These are phyloP conservation scores for Cryptomyrus ogoouensis DNA, from an alignment of 2,113 vertebrate genomes.

Conservation along the genomic window DNA sequence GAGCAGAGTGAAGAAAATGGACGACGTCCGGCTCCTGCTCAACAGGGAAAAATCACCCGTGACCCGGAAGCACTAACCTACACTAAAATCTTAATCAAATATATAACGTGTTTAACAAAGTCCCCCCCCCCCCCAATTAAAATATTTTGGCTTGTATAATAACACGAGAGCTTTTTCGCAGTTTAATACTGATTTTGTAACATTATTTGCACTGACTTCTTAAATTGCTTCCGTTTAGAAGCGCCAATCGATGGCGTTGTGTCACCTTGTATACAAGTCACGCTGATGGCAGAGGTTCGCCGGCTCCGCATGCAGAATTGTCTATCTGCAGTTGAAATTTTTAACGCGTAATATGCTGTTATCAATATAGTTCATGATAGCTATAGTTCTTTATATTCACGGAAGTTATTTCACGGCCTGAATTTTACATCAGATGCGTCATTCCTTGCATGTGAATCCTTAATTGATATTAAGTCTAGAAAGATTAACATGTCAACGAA, in stretches of 20 bases:
- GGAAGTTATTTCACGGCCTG: neutral
- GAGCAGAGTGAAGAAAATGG: conserved; percentile 46
- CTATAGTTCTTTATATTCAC: neutral
- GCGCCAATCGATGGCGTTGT: neutral
- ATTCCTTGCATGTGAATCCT: neutral
- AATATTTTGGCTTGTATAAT: neutral
- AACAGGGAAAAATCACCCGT: conserved; percentile 32
- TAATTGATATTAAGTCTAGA: neutral
- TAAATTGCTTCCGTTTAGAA: conserved; percentile 4
- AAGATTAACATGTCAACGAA: neutral
- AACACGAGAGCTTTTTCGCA: neutral
- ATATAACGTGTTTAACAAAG: neutral
- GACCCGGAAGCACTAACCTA: conserved; percentile 31
- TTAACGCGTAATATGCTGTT: neutral
- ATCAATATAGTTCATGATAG: neutral
- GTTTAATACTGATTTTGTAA: neutral
- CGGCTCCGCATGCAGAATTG: neutral
- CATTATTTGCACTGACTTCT: neutral
- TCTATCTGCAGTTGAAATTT: neutral
- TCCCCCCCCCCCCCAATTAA: neutral
- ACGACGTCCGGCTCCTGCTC: conserved; percentile 21
- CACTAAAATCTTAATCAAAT: neutral
- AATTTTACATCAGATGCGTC: neutral
- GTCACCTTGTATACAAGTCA: conserved; percentile 9
- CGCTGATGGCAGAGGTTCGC: neutral